Evolutionary conservation across 2,797 vertebrate genomes (phyloP), one percentile per base, ranked within the genome.

Genomic region (Typhlichthys eigenmanni): DNA sequence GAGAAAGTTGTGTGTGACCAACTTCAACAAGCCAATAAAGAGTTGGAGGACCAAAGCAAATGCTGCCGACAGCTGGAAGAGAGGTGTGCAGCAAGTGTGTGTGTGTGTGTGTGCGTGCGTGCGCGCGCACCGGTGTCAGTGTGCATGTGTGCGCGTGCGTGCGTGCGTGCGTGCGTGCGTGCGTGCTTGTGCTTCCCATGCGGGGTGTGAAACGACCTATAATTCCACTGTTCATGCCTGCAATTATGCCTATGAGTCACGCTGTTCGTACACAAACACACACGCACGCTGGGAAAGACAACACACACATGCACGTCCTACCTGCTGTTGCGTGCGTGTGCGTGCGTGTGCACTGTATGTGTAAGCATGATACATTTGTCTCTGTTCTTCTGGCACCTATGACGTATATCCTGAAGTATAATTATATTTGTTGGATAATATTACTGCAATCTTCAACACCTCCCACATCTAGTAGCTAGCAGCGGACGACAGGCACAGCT

Each of bases 1-100:
- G 95, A 95, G 80, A 92, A 89, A 77, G 84, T 62, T 62, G 89
- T 94, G 55, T 84, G 90, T 80, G 90, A 92, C 72, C 87, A 93
- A 54, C 51, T 97, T 53, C 88, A 88, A 72, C 80, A 81, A 73
- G 91, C 94, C 60, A 85, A 83, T 75, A 85, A 82, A 79, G 90
- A 90, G 69, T 76, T 91, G 3, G 88, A 94, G n/a, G 82, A 81
- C 69, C 88, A 84, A 53, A 92, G 75, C 85, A 83, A 85, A 78
- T 86, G 88, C 66, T 76, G 74, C 52, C 81, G 92, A 77, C 91
- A 93, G 68, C 92, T 92, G 88, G 71, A 89, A 13, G 85, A 93
- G 90, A 95, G 95, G 95, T 96, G 81, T 89, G 93, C 73, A 57
- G 49, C 48, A 52, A 43, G 8, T 24, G 62, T 80, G 65, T 83